These are phyloP conservation scores for Stictocephala bisonia DNA, from an alignment of 2,888 invertebrate genomes.

Conservation along the genomic window DNA sequence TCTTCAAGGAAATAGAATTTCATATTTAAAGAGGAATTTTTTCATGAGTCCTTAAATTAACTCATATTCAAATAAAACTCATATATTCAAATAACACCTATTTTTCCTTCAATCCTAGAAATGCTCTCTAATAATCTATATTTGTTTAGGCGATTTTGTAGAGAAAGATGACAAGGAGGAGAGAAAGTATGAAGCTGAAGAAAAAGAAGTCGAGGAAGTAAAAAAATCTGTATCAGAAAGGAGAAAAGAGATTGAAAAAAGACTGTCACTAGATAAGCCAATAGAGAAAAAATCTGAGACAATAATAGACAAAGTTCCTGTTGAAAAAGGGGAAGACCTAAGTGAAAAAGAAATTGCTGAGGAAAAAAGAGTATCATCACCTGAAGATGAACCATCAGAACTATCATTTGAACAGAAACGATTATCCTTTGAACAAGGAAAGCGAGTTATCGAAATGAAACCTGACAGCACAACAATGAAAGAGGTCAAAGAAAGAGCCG, in stretches of 20 bases:
- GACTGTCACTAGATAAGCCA: constrained; percentile 69
- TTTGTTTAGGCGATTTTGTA: constrained; percentile 61
- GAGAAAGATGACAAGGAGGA: constrained; percentile 71
- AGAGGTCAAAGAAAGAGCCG: constrained; percentile 46
- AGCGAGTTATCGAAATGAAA: constrained; percentile 51
- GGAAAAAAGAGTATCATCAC: constrained; percentile 55
- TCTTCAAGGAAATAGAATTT: too few species aligned
- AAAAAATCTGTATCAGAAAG: constrained; percentile 81
- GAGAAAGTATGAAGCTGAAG: constrained; percentile 83
- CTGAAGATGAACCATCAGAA: constrained; percentile 56
- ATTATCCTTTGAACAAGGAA: constrained; percentile 59
- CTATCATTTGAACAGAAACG: constrained; percentile 59
- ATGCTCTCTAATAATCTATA: too few species aligned
- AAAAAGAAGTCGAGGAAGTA: constrained; percentile 74
- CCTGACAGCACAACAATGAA: constrained; percentile 47
- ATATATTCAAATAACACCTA: too few species aligned
- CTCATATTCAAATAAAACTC: too few species aligned
- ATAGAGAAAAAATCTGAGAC: constrained; percentile 51
- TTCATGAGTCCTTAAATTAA: too few species aligned
- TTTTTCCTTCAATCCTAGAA: too few species aligned
- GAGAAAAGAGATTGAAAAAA: constrained; percentile 79
- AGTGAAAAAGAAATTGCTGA: constrained; percentile 56
- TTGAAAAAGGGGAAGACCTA: constrained; percentile 51
- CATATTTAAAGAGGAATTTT: too few species aligned
- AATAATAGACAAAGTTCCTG: constrained; percentile 49